phyloP scores from a whole-genome alignment of 2,113 vertebrate species.

The cat (Felis catus) region F.catus_Fca126_mat1.0 CM031412.1:26183001-26183500 shows the following conservation, averaged over 20 bases:
- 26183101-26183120: neutral
- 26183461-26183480: neutral
- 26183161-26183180: neutral
- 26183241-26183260: neutral
- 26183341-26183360: neutral
- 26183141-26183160: neutral
- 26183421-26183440: neutral
- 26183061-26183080: neutral
- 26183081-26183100: neutral
- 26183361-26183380: neutral
- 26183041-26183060: neutral
- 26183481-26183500: neutral
- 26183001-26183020: neutral
- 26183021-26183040: neutral
- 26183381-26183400: neutral
- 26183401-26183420: neutral
- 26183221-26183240: neutral
- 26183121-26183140: neutral
- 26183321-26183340: neutral
- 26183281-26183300: neutral
- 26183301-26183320: neutral
- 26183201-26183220: neutral
- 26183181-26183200: neutral
- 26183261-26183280: neutral
- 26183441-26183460: neutral